Conservation (phyloP, 37 sponge, comb jelly and placozoan species). For the Mnemiopsis leidyi region DNA sequence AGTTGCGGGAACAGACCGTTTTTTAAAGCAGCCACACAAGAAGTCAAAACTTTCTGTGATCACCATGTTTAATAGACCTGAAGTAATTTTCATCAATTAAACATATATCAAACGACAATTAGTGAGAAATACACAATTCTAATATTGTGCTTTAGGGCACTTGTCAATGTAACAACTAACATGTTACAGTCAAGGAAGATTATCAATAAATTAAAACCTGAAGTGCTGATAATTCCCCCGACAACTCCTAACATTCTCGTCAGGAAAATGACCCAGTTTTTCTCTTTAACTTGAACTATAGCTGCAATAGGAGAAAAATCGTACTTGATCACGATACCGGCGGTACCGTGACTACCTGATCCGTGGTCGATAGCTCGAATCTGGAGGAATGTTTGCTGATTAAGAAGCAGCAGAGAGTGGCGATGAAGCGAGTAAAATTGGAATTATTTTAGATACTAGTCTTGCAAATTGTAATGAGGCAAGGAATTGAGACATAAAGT, state of each 20-base stretch:
- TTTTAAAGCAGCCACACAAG: background rate
- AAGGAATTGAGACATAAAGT: no score
- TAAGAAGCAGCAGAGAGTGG: no score
- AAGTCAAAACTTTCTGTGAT: slow-evolving; percentile 49
- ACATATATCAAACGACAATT: background rate
- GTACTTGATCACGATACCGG: slow-evolving; percentile 60
- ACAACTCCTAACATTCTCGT: slow-evolving; percentile 5
- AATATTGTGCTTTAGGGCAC: no score
- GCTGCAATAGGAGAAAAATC: slow-evolving; percentile 42
- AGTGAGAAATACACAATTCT: background rate
- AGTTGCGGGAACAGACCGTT: background rate
- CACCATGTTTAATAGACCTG: slow-evolving; percentile 41
- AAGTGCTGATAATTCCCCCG: slow-evolving; percentile 61
- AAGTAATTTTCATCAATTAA: background rate
- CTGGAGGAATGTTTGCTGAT: background rate
- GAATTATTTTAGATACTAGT: no score
- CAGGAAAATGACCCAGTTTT: background rate
- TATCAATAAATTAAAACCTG: background rate
- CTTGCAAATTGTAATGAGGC: no score
- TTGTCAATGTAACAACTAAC: no score
- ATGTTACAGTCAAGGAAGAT: no score
- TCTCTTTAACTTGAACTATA: slow-evolving; percentile 34
- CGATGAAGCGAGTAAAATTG: no score
- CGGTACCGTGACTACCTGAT: slow-evolving; percentile 40
- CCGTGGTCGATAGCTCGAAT: background rate